Evolutionary conservation across 2,888 invertebrate species (phyloP).

Genomic region (Fabriciana adippe): DNA sequence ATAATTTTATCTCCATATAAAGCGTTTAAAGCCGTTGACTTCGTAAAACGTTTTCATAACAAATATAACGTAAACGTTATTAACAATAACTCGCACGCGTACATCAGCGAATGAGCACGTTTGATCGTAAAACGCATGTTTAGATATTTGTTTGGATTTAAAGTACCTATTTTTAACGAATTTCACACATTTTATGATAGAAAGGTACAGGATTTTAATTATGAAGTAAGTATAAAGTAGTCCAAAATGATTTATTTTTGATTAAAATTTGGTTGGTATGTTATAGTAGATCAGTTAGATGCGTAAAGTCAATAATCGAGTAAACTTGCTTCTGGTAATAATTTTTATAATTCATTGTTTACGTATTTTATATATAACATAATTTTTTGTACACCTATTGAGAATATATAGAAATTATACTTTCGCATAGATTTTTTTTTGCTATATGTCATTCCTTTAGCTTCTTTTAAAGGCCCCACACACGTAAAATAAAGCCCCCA

Average conservation of each 20-base stretch:
- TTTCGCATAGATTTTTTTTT: too few species aligned
- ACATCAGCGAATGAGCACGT: slow-evolving; percentile 51
- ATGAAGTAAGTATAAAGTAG: too few species aligned
- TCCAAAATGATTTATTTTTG: too few species aligned
- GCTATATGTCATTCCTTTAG: slow-evolving; percentile 7
- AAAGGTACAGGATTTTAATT: not conserved
- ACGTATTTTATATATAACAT: too few species aligned
- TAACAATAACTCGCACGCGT: slow-evolving; percentile 66
- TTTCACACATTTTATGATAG: not conserved
- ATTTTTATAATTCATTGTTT: too few species aligned
- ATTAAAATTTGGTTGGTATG: too few species aligned
- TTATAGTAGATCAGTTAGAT: too few species aligned
- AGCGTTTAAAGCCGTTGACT: slow-evolving; percentile 55
- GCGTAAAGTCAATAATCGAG: too few species aligned
- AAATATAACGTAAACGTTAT: slow-evolving; percentile 67
- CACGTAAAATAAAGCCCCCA: slow-evolving; percentile 48
- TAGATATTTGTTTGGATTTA: slow-evolving; percentile 14
- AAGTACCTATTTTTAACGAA: not conserved
- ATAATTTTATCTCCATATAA: slow-evolving; percentile 44
- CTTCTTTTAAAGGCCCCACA: slow-evolving; percentile 37
- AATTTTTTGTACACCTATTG: too few species aligned
- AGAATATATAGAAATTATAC: not conserved
- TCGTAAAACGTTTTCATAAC: slow-evolving; percentile 68
- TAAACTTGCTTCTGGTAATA: too few species aligned
- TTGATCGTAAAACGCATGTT: slow-evolving; percentile 34